These are phyloP conservation scores for Dermatemys mawii DNA, from an alignment of 2,113 vertebrate genomes.

Conservation along the genomic window DNA sequence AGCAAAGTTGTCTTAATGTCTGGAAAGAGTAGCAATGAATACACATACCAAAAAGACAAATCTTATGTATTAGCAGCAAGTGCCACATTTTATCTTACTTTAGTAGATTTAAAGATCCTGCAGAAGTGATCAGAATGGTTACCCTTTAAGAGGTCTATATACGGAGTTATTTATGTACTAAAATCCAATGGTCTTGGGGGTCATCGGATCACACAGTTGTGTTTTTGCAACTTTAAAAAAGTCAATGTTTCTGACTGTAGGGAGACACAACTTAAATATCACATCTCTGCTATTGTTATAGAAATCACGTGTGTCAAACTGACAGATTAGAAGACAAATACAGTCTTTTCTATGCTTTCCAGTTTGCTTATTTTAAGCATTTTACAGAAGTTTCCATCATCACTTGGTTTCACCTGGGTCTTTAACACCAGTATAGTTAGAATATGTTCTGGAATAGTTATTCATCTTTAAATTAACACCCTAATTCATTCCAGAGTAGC, in stretches of 20 bases:
- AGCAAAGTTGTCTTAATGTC: background rate
- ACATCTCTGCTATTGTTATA: background rate
- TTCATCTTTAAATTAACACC: accelerated
- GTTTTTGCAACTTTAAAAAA: conserved; percentile 20
- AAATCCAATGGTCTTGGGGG: background rate
- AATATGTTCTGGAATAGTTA: conserved; percentile 5
- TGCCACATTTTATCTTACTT: conserved; percentile 43
- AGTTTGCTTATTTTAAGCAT: background rate
- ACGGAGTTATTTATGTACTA: background rate
- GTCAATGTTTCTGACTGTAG: conserved; percentile 15
- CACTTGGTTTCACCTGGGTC: background rate
- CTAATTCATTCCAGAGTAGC: background rate
- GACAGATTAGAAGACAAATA: conserved; percentile 15
- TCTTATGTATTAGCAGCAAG: conserved; percentile 8
- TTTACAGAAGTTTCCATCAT: background rate
- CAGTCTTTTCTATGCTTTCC: background rate
- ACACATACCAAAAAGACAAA: background rate
- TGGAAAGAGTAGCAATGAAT: background rate
- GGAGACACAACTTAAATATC: conserved; percentile 11
- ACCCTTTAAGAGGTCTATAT: background rate
- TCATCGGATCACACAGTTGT: background rate
- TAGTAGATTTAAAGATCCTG: conserved; percentile 5
- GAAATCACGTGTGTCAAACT: background rate
- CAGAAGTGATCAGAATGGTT: background rate
- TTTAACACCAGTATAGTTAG: background rate